Evolutionary conservation across 2,113 vertebrate species (phyloP).

Genomic region (Leptobrachium leishanense): DNA sequence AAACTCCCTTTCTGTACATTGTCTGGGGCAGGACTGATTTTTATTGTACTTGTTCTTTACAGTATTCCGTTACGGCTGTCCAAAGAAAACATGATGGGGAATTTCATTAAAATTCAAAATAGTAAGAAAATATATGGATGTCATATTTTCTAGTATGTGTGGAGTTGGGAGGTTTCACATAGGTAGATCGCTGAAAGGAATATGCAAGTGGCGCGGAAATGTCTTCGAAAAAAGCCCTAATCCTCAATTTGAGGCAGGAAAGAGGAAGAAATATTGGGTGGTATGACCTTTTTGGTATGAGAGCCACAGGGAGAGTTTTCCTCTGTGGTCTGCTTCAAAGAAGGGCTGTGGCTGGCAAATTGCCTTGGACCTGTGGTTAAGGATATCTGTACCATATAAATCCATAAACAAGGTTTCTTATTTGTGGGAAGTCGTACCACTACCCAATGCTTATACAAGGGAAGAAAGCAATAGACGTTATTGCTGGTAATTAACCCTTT

Average conservation of each 20-base stretch:
- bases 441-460: constrained; percentile 45
- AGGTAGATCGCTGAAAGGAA: constrained; percentile 49
- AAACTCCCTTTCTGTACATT: constrained; percentile 57
- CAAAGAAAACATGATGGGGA: constrained; percentile 77
- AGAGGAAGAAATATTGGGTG: constrained; percentile 53
- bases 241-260: constrained; percentile 52
- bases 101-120: constrained; percentile 76
- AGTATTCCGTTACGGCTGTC: constrained; percentile 58
- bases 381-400: constrained; percentile 57
- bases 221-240: constrained; percentile 42
- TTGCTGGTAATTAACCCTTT: not conserved
- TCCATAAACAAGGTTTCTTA: constrained; percentile 52
- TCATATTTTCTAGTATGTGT: constrained; percentile 58
- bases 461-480: constrained; percentile 41
- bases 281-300: constrained; percentile 54
- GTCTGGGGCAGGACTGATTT: constrained; percentile 58
- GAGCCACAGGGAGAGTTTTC: constrained; percentile 54
- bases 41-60: constrained; percentile 57
- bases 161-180: constrained; percentile 67
- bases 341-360: constrained; percentile 52
- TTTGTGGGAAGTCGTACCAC: constrained; percentile 52
- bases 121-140: constrained; percentile 67
- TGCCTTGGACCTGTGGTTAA: constrained; percentile 31
- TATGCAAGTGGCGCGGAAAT: constrained; percentile 17
- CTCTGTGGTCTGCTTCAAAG: constrained; percentile 59